Evolutionary conservation across 1,140 invertebrate species (phyloP), one percentile per base, ranked within the genome.

Genomic region (Trialeurodes vaporariorum): DNA sequence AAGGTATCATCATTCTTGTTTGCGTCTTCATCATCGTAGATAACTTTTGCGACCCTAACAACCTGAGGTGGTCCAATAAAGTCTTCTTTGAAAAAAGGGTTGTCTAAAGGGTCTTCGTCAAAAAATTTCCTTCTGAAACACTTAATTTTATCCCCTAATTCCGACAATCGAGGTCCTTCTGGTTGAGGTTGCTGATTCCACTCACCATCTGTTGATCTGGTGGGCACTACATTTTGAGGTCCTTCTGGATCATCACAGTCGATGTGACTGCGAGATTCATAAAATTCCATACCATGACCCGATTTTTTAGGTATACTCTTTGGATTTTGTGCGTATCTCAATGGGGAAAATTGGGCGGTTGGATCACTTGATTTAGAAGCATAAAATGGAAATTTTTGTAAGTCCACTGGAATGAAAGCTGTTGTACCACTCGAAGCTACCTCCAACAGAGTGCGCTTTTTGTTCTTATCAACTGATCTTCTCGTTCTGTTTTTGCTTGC

Each of bases 71-170:
- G 66, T 25, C 64, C 58, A 75, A 74, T 59, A 71, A 63, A 58
- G 72, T 81, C 78, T 77, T 90, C 87, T 64, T 81, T 76, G 75
- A 90, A 90, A 69, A 90, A 79, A 0, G 88, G 88, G 80, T 83
- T 90, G 71, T 91, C 87, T 64, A 90, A 76, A 1, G 88, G 88
- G 76, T 89, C 82, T 61, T 81, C 76, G 59, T 86, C 88, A 73
- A 90, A 90, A 77, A 85, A 89, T 78, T 87, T 88, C 2, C 78
- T 78, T 76, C 87, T 88, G 23, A 86, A 84, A 73, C 88, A 91
- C 69, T 87, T 84, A n/a, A 91, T 83, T 78, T 85, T 86, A 70
- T 88, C 84, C 2, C 87, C 87, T 12, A 90, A 76, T 13, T 83
- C 83, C 61, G 69, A 70, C 13, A 85, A 71, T 67, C 81, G 76